Evolutionary conservation across 2,113 vertebrate genomes (phyloP).

Genomic region (Propithecus coquereli): DNA sequence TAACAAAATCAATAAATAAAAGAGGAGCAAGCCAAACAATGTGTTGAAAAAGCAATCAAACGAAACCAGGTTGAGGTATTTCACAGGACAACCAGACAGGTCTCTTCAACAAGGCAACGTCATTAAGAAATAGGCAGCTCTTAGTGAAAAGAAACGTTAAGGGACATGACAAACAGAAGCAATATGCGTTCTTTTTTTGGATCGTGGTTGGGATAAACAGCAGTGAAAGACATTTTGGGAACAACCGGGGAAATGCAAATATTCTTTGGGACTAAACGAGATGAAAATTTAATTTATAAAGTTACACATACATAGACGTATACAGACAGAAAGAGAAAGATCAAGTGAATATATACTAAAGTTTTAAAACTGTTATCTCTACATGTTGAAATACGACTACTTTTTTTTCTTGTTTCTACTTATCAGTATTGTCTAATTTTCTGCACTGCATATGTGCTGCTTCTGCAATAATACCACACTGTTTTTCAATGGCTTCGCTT

Average conservation of each 20-base stretch:
- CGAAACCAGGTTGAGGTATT: neutral
- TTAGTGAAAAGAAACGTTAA: neutral
- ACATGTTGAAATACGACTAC: neutral
- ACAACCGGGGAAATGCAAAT: neutral
- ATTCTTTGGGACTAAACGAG: neutral
- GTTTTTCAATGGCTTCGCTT: neutral
- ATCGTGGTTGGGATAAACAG: neutral
- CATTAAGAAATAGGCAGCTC: neutral
- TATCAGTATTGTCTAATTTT: neutral
- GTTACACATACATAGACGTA: neutral
- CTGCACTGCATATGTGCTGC: neutral
- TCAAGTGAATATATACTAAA: neutral
- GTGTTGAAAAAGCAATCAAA: neutral
- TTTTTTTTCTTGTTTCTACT: neutral
- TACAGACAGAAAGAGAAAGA: neutral
- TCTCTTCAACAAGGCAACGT: neutral
- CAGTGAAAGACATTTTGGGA: neutral
- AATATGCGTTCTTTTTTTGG: neutral
- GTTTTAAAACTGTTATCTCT: neutral
- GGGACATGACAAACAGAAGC: neutral
- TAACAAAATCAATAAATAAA: neutral
- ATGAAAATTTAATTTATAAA: neutral
- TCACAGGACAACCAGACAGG: neutral
- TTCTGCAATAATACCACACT: neutral
- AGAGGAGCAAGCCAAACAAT: neutral